These are phyloP conservation scores for Anolis carolinensis DNA, from an alignment of 2,113 vertebrate species.

Conservation along the genomic window DNA sequence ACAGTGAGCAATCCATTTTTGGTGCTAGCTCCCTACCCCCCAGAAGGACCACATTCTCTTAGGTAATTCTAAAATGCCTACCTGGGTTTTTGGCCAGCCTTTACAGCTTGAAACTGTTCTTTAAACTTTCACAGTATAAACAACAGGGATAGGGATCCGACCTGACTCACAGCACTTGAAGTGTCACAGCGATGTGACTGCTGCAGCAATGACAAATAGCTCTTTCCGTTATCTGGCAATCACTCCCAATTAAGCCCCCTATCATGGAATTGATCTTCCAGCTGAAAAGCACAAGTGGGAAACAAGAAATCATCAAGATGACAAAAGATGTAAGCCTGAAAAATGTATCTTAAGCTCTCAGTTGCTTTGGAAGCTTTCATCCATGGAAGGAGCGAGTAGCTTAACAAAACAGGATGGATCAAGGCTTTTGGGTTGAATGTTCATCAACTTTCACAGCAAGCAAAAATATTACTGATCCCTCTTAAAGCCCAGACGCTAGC, in stretches of 20 bases:
- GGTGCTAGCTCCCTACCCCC: no score
- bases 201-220: constrained; percentile 34
- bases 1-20: not conserved
- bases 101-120: not conserved
- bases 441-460: not conserved
- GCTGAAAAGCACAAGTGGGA: constrained; percentile 53
- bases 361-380: constrained; percentile 22
- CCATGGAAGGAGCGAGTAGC: constrained; percentile 32
- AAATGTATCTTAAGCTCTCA: not conserved
- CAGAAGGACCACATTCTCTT: not conserved
- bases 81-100: not conserved
- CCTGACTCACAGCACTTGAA: constrained; percentile 2
- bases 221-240: constrained; percentile 45
- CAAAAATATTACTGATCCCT: constrained; percentile 27
- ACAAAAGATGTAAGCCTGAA: constrained; percentile 29
- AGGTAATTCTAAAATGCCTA: no score
- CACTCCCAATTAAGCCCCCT: constrained; percentile 53
- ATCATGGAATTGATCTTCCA: constrained; percentile 44
- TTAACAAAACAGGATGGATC: constrained; percentile 34
- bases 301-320: constrained; percentile 48
- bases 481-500: constrained; percentile 2
- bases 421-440: not conserved
- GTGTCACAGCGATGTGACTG: constrained; percentile 7
- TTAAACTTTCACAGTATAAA: constrained; percentile 16
- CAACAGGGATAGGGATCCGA: constrained; percentile 21